Conservation (phyloP, 2,113 vertebrate genomes). For the Gnathonemus echidnorhynchus region DNA sequence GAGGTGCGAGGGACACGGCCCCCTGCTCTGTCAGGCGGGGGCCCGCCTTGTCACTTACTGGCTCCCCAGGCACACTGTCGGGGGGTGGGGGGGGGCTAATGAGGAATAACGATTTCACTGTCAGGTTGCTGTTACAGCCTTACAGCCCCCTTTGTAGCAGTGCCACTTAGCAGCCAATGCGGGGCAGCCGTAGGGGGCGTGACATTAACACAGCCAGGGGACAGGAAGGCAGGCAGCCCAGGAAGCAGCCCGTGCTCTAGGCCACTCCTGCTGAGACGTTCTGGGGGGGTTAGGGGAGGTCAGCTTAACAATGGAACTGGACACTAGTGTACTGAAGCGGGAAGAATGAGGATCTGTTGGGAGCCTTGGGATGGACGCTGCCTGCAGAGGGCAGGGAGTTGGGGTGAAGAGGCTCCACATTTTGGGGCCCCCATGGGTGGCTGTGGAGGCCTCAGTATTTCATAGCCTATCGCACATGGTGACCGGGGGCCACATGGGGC, state of each 20-base stretch:
- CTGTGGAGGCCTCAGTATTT: slow-evolving; percentile 69
- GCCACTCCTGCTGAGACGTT: not conserved
- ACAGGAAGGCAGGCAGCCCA: not conserved
- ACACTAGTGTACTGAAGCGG: not conserved
- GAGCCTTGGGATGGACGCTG: slow-evolving; percentile 57
- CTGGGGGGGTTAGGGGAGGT: not conserved
- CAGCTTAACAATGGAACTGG: not conserved
- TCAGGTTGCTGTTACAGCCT: not conserved
- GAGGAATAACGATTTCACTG: not conserved
- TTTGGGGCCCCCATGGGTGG: slow-evolving; percentile 60
- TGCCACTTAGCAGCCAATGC: not conserved
- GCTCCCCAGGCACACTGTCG: not conserved
- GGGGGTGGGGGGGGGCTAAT: not conserved
- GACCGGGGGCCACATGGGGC: slow-evolving; percentile 66
- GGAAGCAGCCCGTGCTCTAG: not conserved
- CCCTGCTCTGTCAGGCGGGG: not conserved
- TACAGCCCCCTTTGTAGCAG: not conserved
- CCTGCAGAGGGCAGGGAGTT: slow-evolving; percentile 50
- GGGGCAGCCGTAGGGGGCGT: not conserved
- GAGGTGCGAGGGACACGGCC: not conserved
- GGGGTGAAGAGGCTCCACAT: slow-evolving; percentile 62
- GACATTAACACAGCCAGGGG: not conserved
- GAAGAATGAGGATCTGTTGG: slow-evolving; percentile 51
- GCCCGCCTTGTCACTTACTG: not conserved
- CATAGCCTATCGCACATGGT: slow-evolving; percentile 70